phyloP scores from a whole-genome alignment of 2,888 invertebrate genomes.

The Netelia melanura region DNA sequence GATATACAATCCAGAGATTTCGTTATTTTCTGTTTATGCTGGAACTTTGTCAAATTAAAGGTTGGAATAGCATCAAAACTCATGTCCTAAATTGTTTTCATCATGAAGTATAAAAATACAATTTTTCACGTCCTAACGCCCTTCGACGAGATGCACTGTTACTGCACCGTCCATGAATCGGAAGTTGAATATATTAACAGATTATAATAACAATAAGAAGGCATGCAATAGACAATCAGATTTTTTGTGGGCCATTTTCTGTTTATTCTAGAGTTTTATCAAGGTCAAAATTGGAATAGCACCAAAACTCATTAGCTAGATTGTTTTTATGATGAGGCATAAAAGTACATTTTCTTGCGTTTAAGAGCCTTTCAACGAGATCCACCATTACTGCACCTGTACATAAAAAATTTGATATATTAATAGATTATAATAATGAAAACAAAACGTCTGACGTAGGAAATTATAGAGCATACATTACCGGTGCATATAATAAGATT shows the following conservation, averaged over 20 bases:
- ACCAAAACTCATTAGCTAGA: constrained; percentile 96
- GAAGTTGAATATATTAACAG: too few species aligned
- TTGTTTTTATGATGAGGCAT: constrained; percentile 94
- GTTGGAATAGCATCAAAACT: constrained; percentile 96
- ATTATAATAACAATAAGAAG: too few species aligned
- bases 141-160: too few species aligned
- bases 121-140: constrained; percentile 87
- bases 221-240: background rate
- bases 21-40: constrained; percentile 60
- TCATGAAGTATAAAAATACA: constrained; percentile 93
- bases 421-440: constrained; percentile 16
- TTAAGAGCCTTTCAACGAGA: constrained; percentile 88
- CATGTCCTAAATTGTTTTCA: constrained; percentile 95
- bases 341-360: constrained; percentile 89
- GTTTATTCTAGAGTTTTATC: constrained; percentile 83
- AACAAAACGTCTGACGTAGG: background rate
- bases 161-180: too few species aligned
- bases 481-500: constrained; percentile 96
- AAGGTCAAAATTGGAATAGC: constrained; percentile 95
- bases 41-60: constrained; percentile 89
- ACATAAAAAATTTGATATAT: constrained; percentile 40
- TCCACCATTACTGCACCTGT: constrained; percentile 92
- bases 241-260: background rate
- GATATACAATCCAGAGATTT: background rate
- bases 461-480: constrained; percentile 74